Conservation (phyloP, 2,113 vertebrate species). For the Galbula dea region DNA sequence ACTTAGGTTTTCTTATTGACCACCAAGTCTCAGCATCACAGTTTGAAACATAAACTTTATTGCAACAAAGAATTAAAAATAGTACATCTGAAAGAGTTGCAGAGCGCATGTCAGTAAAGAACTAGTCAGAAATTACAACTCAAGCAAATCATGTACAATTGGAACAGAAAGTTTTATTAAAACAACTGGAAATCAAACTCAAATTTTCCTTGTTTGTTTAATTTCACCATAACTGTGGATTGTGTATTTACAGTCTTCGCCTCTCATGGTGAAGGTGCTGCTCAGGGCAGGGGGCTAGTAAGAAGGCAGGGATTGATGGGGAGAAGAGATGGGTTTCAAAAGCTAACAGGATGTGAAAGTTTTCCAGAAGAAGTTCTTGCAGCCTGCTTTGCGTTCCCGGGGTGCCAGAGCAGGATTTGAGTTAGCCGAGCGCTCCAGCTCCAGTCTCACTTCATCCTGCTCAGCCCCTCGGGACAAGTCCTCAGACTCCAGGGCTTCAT, state of each 20-base stretch:
- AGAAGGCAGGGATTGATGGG: not conserved
- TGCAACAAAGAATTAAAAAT: slow-evolving; percentile 80
- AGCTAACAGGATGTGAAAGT: slow-evolving; percentile 97
- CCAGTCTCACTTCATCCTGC: slow-evolving; percentile 83
- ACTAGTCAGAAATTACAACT: slow-evolving; percentile 69
- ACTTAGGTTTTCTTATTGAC: slow-evolving; percentile 45
- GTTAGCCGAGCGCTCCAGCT: slow-evolving; percentile 87
- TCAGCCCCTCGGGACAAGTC: slow-evolving; percentile 80
- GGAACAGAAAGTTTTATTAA: slow-evolving; percentile 72
- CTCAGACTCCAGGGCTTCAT: slow-evolving; percentile 88
- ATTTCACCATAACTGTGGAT: slow-evolving; percentile 76
- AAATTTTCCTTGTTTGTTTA: slow-evolving; percentile 55
- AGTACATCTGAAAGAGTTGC: slow-evolving; percentile 62
- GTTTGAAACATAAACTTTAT: slow-evolving; percentile 80
- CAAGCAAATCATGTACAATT: slow-evolving; percentile 67
- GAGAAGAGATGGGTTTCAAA: not conserved
- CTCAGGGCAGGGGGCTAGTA: slow-evolving; percentile 11
- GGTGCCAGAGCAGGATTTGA: slow-evolving; percentile 84
- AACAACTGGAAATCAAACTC: slow-evolving; percentile 71
- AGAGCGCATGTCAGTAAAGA: slow-evolving; percentile 34
- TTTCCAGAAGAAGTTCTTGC: slow-evolving; percentile 99
- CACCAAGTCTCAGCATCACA: slow-evolving; percentile 7
- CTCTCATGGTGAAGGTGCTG: slow-evolving; percentile 67
- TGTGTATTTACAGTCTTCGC: slow-evolving; percentile 80
- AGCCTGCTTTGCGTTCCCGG: slow-evolving; percentile 95